phyloP scores from a whole-genome alignment of 1,140 invertebrate genomes.

The Ruditapes philippinarum region DNA sequence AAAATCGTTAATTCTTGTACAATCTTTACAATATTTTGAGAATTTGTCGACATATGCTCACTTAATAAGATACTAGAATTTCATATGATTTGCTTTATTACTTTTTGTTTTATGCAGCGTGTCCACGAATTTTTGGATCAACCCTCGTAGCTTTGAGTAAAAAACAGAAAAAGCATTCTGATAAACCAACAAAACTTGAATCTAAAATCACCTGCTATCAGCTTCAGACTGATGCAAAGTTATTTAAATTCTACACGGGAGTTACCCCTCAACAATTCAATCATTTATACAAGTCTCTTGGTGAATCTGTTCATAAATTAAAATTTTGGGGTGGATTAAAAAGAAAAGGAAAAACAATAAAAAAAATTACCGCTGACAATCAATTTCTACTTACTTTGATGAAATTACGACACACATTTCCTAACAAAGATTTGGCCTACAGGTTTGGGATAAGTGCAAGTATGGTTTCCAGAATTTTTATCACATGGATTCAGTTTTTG shows the following conservation, averaged over 20 bases:
- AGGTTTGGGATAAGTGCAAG: slow-evolving; percentile 14
- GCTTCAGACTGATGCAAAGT: slow-evolving; percentile 5
- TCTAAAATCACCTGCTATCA: neutral
- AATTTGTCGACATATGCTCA: too few relatives aligned
- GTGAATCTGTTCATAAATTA: slow-evolving; percentile 10
- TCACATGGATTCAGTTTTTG: slow-evolving; percentile 51
- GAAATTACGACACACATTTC: slow-evolving; percentile 47
- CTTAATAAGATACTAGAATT: too few relatives aligned
- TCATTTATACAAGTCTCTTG: slow-evolving; percentile 27
- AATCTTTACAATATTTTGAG: too few relatives aligned
- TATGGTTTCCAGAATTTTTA: slow-evolving; percentile 16
- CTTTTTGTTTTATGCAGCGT: too few relatives aligned
- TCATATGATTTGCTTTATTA: too few relatives aligned
- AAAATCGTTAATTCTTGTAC: too few relatives aligned
- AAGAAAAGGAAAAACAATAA: slow-evolving; percentile 1
- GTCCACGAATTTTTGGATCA: too few relatives aligned
- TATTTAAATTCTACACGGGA: slow-evolving; percentile 51
- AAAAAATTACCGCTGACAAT: slow-evolving; percentile 31
- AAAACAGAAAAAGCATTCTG: too few relatives aligned
- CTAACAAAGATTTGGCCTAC: slow-evolving; percentile 39
- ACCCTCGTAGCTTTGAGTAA: too few relatives aligned
- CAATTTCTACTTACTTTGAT: slow-evolving; percentile 24
- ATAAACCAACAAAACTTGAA: neutral
- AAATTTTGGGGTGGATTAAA: slow-evolving; percentile 12
- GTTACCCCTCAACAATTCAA: slow-evolving; percentile 28